Base-by-base conservation (phyloP, 2,113 vertebrate genomes). In the Apaloderma vittatum region DNA sequence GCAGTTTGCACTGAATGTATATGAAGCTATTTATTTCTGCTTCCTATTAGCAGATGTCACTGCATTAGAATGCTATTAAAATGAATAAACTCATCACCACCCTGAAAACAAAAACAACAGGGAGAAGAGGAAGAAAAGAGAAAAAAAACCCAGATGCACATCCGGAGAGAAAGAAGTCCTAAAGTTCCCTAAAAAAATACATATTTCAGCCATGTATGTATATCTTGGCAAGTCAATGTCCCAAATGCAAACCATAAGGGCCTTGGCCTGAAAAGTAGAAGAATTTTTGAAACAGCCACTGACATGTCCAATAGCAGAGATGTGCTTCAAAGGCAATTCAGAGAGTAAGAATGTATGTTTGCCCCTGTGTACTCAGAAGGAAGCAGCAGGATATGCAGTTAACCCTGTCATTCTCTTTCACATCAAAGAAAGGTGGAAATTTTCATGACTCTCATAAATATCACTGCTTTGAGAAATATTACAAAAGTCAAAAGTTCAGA, bases 51-150 rank as follows among this genome's bases (percentile, higher is more conserved):
- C 52, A 81, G 54, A 65, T 77, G 77, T 96, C 93, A 97, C 36
- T 81, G 61, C 57, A 82, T 84, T 88, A 93, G 78, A 95, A 96
- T 92, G 83, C 61, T 80, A 37, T 88, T 87, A 78, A 32, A 79
- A 88, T 26, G 67, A 70, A 65, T 71, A 92, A 94, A 93, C 62
- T 94, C 80, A 91, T 78, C 76, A 70, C 58, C 79, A 72, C 65
- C 40, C 82, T 78, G 54, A 96, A 94, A 92, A 91, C 48, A 94
- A 93, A 93, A 90, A 93, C 45, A 92, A 87, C 40, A 82, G 30
- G 9, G 37, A 90, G 36, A 94, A 80, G 4, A 90, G 21, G 55
- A 94, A 92, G 15, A 79, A 84, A 88, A 74, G 37, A 40, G 49
- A 65, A 86, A 92, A 61, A 92, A 91, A 94, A 93, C 12, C 11